Evolutionary conservation across 2,888 invertebrate genomes (phyloP).

Genomic region (Hyalella azteca): DNA sequence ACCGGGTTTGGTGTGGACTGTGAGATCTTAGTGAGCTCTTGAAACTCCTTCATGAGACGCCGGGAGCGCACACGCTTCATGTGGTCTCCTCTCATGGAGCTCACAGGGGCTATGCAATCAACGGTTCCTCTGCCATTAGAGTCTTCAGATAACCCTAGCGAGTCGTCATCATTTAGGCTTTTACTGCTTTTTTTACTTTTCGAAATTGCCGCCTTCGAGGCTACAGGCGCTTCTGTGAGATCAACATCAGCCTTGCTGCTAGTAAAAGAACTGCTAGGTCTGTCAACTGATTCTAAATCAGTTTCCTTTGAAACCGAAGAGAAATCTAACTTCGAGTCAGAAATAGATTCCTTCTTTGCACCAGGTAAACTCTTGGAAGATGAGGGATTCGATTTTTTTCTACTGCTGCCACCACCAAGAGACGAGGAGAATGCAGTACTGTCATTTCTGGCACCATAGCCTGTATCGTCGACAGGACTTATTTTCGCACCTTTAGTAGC

Average conservation of each 20-base stretch:
- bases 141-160: slow-evolving; percentile 96
- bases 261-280: too few species aligned
- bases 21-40: slow-evolving; percentile 59
- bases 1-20: slow-evolving; percentile 58
- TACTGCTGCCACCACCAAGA: slow-evolving; percentile 75
- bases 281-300: too few species aligned
- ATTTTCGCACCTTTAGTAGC: neutral
- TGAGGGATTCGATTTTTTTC: neutral
- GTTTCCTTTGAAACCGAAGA: neutral
- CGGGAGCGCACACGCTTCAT: slow-evolving; percentile 75
- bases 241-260: neutral
- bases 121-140: slow-evolving; percentile 92
- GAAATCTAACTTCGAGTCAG: neutral
- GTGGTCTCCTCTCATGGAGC: slow-evolving; percentile 66
- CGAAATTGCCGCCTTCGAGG: neutral
- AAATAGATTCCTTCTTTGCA: neutral
- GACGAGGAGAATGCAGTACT: slow-evolving; percentile 71
- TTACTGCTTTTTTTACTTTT: neutral
- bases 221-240: neutral
- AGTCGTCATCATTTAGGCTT: slow-evolving; percentile 89
- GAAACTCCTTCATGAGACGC: slow-evolving; percentile 82
- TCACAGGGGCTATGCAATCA: slow-evolving; percentile 86
- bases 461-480: slow-evolving; percentile 1
- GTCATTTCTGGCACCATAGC: neutral
- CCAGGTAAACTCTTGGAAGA: neutral